phyloP scores from a whole-genome alignment of 2,113 vertebrate species.

The Oceanites oceanicus region DNA sequence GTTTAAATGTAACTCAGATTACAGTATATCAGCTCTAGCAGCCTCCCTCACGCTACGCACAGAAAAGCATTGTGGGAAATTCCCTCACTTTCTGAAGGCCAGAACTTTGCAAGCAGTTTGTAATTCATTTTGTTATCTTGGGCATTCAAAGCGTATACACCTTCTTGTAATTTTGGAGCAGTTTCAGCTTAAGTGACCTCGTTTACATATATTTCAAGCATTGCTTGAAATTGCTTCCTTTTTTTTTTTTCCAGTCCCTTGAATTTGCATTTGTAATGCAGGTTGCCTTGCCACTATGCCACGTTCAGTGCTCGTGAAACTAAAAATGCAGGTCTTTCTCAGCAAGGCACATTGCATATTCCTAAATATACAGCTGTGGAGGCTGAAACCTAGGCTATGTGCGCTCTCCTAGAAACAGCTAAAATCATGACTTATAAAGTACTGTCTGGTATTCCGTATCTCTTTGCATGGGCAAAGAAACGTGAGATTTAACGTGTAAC shows the following conservation, averaged over 20 bases:
- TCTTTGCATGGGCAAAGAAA: background rate
- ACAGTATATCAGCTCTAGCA: background rate
- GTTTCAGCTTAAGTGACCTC: background rate
- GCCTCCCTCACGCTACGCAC: background rate
- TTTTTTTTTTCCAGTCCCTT: background rate
- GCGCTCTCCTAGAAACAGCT: slow-evolving; percentile 17
- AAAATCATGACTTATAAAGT: background rate
- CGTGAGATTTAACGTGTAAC: background rate
- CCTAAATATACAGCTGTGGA: background rate
- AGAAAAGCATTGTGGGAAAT: background rate
- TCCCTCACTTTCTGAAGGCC: background rate
- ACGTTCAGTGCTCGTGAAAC: background rate
- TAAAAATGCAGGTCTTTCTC: slow-evolving; percentile 29
- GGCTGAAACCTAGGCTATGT: background rate
- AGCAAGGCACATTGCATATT: background rate
- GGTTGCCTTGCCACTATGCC: background rate
- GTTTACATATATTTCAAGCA: background rate
- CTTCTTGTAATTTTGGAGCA: background rate
- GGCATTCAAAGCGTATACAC: background rate
- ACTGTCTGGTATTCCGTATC: background rate
- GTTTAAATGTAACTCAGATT: background rate
- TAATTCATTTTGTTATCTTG: background rate
- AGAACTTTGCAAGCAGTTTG: background rate
- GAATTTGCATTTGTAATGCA: background rate
- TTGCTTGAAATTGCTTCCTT: background rate